Conservation (phyloP, 2,113 vertebrate genomes). For the Mohoua ochrocephala region DNA sequence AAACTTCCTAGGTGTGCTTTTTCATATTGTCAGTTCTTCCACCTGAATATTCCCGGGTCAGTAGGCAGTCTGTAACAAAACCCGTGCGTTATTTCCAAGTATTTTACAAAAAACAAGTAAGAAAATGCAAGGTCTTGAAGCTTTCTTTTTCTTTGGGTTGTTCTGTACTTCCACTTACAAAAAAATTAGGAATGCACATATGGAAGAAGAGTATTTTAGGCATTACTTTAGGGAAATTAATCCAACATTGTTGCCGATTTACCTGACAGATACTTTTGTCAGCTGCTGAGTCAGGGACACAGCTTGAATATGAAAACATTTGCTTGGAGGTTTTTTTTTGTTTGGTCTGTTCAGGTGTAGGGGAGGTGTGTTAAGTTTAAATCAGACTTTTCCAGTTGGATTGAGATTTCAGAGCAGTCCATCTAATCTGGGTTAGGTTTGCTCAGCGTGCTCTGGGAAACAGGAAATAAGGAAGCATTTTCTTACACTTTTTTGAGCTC, state of each 20-base stretch:
- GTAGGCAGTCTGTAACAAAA: neutral
- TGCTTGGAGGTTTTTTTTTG: neutral
- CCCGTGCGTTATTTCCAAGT: neutral
- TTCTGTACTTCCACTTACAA: neutral
- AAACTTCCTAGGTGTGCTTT: neutral
- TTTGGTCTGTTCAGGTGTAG: neutral
- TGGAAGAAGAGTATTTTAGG: neutral
- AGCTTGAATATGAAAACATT: neutral
- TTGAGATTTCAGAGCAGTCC: neutral
- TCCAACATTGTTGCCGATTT: neutral
- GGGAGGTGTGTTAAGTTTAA: neutral
- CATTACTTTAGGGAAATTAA: neutral
- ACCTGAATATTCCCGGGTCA: neutral
- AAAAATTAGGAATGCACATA: neutral
- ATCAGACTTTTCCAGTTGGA: neutral
- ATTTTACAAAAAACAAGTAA: neutral
- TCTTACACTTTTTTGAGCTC: neutral
- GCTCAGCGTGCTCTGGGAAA: neutral
- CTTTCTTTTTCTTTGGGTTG: neutral
- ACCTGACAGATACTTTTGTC: neutral
- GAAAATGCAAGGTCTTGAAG: neutral
- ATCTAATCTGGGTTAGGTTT: neutral
- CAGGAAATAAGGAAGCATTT: neutral
- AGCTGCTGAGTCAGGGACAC: neutral
- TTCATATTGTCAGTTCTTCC: rapidly evolving